These are phyloP conservation scores for Bursaphelenchus okinawaensis DNA, from an alignment of 2,888 invertebrate species.

Conservation along the genomic window DNA sequence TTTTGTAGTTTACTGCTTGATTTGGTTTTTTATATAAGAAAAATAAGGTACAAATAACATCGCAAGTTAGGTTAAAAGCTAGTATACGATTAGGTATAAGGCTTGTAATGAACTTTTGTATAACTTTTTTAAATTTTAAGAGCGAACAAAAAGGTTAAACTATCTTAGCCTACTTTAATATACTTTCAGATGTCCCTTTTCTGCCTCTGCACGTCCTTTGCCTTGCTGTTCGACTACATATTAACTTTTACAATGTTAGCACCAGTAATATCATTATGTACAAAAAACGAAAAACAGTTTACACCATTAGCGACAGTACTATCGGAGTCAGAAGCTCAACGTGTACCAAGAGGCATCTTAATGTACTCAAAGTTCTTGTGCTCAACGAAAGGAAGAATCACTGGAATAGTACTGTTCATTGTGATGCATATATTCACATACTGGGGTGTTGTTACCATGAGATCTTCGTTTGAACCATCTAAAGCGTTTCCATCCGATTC, in stretches of 20 bases:
- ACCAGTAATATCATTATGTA: conserved; percentile 23
- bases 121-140: not conserved
- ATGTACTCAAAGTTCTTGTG: conserved; percentile 29
- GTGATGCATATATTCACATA: conserved; percentile 29
- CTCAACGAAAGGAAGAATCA: conserved; percentile 26
- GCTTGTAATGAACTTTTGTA: not conserved
- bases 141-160: not conserved
- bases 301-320: not conserved
- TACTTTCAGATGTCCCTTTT: conserved; percentile 50
- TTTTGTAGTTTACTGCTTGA: no score
- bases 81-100: no score
- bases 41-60: no score
- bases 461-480: conserved; percentile 46
- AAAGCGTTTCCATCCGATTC: conserved; percentile 54
- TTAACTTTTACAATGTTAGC: conserved; percentile 49
- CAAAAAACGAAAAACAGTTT: not conserved
- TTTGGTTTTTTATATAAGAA: no score
- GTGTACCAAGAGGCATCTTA: conserved; percentile 6
- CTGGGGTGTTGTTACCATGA: conserved; percentile 30
- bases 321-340: not conserved
- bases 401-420: conserved; percentile 16
- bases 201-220: conserved; percentile 52
- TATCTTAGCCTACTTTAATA: not conserved
- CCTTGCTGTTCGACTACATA: conserved; percentile 53
- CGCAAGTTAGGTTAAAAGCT: no score